Percentiles rank a stretch among this genome's conserved stretches.
These are phyloP conservation scores for Drosophila ustulata DNA, from an alignment of 2,888 invertebrate species.

Conservation along the genomic window DNA sequence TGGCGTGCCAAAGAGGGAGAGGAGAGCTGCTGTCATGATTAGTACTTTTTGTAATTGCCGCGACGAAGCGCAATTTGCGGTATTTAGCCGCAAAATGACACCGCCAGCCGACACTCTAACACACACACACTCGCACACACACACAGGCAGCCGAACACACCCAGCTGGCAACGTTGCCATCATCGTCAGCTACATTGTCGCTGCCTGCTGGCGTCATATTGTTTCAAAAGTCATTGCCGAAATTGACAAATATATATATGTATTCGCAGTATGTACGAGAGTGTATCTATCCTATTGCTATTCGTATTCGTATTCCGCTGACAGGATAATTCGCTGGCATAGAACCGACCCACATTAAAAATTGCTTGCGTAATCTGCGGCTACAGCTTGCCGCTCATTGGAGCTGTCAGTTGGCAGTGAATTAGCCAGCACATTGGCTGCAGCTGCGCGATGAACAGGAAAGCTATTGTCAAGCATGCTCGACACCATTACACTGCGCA, in stretches of 20 bases:
- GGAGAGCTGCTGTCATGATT: conserved; percentile 57
- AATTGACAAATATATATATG: conserved; percentile 53
- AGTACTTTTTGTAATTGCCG: conserved; percentile 76
- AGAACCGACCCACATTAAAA: conserved; percentile 26
- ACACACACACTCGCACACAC: conserved; percentile 1
- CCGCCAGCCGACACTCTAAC: conserved; percentile 40
- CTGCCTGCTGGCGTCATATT: conserved; percentile 58
- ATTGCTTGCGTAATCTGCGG: conserved; percentile 52
- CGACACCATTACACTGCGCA: not conserved
- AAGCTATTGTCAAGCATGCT: not conserved
- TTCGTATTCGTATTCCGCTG: conserved; percentile 7
- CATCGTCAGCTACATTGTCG: conserved; percentile 31
- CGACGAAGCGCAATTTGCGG: conserved; percentile 76
- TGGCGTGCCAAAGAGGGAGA: not conserved
- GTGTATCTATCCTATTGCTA: not conserved
- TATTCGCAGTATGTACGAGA: not conserved
- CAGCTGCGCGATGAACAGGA: not conserved
- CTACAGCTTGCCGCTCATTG: conserved; percentile 37
- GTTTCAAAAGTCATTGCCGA: conserved; percentile 69
- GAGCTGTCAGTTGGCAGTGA: conserved; percentile 33
- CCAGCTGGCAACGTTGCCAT: conserved; percentile 19
- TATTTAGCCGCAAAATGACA: conserved; percentile 77
- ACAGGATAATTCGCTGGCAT: conserved; percentile 17
- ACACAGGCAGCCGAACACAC: not conserved
- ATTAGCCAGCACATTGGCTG: conserved; percentile 25